A percentile compares a stretch with the other conserved stretches of the same genome.
Conservation (phyloP, 2,113 vertebrate species). For the Scytalopus superciliaris region DNA sequence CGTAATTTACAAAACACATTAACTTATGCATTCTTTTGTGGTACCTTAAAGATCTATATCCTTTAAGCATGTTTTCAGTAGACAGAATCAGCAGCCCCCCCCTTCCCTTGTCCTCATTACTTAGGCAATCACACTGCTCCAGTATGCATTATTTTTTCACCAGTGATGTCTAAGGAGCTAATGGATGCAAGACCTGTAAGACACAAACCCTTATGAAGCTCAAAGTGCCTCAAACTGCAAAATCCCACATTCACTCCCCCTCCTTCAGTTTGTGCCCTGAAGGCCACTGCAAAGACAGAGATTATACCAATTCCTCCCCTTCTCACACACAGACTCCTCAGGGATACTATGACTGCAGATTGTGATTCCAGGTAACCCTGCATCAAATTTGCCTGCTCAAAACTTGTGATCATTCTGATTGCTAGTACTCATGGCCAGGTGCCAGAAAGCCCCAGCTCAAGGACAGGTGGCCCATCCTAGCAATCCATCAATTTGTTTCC, state of each 20-base stretch:
- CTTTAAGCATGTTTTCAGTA: background rate
- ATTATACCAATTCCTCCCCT: background rate
- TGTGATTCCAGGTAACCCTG: background rate
- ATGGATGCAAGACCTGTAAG: background rate
- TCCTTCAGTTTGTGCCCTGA: background rate
- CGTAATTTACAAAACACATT: background rate
- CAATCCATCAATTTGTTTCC: background rate
- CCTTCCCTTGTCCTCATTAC: background rate
- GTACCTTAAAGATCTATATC: background rate
- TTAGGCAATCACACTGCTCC: background rate
- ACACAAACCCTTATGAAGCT: background rate
- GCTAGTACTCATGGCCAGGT: background rate
- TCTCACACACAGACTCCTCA: background rate
- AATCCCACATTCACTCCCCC: background rate
- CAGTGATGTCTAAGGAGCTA: background rate
- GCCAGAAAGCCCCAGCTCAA: background rate
- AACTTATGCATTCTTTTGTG: background rate
- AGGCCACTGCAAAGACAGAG: background rate
- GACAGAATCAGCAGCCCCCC: background rate
- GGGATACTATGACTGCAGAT: rapidly evolving
- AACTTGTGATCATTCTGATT: background rate
- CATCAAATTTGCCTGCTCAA: background rate
- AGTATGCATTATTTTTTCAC: background rate
- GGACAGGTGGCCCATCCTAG: background rate
- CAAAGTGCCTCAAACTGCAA: rapidly evolving